Evolutionary conservation across 2,113 vertebrate genomes (phyloP), one percentile per base, ranked within the genome.

Genomic region (Nothocercus nigrocapillus): DNA sequence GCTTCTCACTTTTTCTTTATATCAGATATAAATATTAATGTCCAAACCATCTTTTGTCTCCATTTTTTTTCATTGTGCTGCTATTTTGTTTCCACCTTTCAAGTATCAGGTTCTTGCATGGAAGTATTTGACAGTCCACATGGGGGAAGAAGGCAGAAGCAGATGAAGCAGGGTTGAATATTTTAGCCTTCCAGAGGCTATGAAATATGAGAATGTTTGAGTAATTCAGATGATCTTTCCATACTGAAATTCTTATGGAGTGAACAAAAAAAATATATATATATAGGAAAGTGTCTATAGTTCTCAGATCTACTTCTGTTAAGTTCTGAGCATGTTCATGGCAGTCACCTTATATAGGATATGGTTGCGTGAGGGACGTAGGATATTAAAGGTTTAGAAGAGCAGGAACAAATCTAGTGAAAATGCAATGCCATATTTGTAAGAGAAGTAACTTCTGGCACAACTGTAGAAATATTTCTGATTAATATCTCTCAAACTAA

Each of bases 381-480:
- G 8, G 0, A 0, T 53, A 73, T 66, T 49, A 74, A 73, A 76
- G n/a, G 18, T 38, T 25, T 15, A 32, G 42, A 68, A 75, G 40
- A 88, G n/a, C 20, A 59, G 81, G 30, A 81, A 32, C 15, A 45
- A 28, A 66, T 67, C 12, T 76, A n/a, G 32, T 47, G 45, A 49
- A 87, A 64, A 88, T 74, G 44, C 44, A 58, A 1, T 56, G 64
- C 22, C 28, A 14, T 77, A 12, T 83, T 88, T 88, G 47, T 64
- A 66, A 82, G 51, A 73, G 63, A 56, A 73, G 13, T 13, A 40
- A 13, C 36, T 75, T 53, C 47, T 77, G 72, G 63, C 77, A 61
- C 13, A 79, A 18, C 59, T 30, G 5, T 93, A 80, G 91, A 88
- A 95, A 92, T 90, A 82, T 40, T 93, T 80, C 89, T 62, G 70